Percentiles rank a stretch among this genome's conserved stretches.
Conservation (phyloP, 2,888 invertebrate genomes). For the Ametastegia equiseti region DNA sequence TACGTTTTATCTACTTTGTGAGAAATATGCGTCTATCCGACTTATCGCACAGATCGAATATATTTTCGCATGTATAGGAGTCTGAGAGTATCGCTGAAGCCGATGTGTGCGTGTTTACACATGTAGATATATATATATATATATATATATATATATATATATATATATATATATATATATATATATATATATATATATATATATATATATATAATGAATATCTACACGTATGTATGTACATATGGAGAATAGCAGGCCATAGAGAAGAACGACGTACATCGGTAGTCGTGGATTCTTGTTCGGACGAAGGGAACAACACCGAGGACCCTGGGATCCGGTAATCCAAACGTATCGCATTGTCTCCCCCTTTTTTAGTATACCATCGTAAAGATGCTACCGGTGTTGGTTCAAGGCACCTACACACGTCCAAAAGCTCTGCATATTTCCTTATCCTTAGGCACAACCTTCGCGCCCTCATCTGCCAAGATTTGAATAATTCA, state of each 20-base stretch:
- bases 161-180: background rate
- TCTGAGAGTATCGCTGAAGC: no score
- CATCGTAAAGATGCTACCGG: background rate
- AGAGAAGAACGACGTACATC: background rate
- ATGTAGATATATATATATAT: no score
- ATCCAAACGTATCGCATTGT: slow-evolving; percentile 35
- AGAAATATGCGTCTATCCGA: background rate
- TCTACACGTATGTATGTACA: background rate
- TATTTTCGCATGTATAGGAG: background rate
- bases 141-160: background rate
- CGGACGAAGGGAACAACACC: background rate
- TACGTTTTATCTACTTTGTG: background rate
- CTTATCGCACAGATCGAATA: slow-evolving; percentile 11
- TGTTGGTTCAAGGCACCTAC: no score
- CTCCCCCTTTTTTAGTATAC: background rate
- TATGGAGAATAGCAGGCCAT: slow-evolving; percentile 4
- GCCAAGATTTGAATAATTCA: no score
- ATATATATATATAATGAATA: background rate
- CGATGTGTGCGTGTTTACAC: no score
- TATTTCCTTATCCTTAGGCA: no score
- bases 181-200: background rate
- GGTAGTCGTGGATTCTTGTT: slow-evolving; percentile 1
- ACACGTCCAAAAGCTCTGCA: no score
- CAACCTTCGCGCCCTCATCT: no score
- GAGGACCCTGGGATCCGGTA: slow-evolving; percentile 1